Evolutionary conservation across 2,113 vertebrate genomes (phyloP).

Genomic region (Tachysurus vachellii): DNA sequence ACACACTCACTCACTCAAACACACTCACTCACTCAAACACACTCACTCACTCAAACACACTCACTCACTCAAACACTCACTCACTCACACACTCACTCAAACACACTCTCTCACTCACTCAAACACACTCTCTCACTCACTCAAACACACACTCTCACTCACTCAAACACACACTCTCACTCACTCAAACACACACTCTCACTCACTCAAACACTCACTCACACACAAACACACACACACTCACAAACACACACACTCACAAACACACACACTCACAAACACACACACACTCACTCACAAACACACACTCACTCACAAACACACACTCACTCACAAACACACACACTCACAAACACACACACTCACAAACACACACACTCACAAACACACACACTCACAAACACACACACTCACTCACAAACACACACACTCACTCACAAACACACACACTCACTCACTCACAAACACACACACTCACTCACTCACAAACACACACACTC

Average conservation of each 20-base stretch:
- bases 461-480: not conserved
- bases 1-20: no score
- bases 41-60: no score
- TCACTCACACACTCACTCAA: not conserved
- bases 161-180: no score
- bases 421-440: not conserved
- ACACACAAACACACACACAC: not conserved
- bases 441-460: not conserved
- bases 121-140: not conserved
- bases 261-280: not conserved
- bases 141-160: not conserved
- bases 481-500: not conserved
- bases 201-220: no score
- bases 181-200: not conserved
- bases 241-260: not conserved
- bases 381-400: not conserved
- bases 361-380: not conserved
- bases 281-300: not conserved
- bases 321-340: not conserved
- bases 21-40: no score
- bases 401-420: not conserved
- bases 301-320: not conserved
- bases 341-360: not conserved
- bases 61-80: no score
- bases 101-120: not conserved